These are phyloP conservation scores for Musca domestica DNA, from an alignment of 1,140 invertebrate genomes.

Conservation along the genomic window DNA sequence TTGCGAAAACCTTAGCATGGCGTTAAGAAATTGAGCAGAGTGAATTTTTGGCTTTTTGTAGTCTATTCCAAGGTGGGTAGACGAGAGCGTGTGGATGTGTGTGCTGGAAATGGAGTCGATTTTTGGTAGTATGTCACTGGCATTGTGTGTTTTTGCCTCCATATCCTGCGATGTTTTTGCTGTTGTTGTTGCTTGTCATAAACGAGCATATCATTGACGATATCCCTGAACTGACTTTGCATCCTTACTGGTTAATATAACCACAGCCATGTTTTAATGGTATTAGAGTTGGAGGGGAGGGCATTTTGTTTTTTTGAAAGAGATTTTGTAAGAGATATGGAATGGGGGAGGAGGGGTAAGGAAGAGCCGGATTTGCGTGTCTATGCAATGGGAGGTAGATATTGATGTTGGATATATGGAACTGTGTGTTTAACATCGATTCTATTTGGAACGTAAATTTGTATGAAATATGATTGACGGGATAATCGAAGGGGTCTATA, in stretches of 20 bases:
- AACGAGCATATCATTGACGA: neutral
- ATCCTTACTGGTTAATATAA: slow-evolving; percentile 55
- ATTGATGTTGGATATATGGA: no score
- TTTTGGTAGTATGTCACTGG: no score
- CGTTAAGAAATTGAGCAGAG: neutral
- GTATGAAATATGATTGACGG: no score
- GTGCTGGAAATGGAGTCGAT: no score
- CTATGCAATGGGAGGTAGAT: no score
- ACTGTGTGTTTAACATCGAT: no score
- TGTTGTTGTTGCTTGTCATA: neutral
- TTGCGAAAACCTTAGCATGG: neutral
- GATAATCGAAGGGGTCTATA: no score
- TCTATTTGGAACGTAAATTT: no score
- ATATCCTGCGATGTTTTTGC: neutral
- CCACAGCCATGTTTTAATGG: slow-evolving; percentile 47
- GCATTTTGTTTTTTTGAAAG: slow-evolving; percentile 16
- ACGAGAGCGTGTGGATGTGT: slow-evolving; percentile 14
- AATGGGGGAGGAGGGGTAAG: no score
- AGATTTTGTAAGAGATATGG: no score
- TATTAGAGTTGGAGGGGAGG: slow-evolving; percentile 21
- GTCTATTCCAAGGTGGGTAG: slow-evolving; percentile 17
- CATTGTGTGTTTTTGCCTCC: no score
- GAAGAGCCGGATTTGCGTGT: no score
- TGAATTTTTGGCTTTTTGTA: slow-evolving; percentile 20
- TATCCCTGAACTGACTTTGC: slow-evolving; percentile 45